Percentiles rank a stretch among this genome's conserved stretches.
Evolutionary conservation across 2,797 vertebrate genomes (phyloP).

Genomic region (Coracias cyanogaster): DNA sequence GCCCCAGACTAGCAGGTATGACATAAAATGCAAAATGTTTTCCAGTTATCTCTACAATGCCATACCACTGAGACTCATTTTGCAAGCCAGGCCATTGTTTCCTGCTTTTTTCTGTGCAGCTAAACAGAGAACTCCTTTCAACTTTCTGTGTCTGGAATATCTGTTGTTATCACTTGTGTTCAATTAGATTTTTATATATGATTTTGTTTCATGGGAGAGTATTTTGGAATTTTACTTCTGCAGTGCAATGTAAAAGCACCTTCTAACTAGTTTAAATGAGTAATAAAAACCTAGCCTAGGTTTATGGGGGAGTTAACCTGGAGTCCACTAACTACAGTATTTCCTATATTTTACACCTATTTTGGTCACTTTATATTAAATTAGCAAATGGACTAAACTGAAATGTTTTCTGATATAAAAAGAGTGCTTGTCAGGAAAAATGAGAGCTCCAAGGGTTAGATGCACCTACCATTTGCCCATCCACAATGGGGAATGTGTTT

Average conservation of each 20-base stretch:
- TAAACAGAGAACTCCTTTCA: not conserved
- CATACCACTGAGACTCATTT: not conserved
- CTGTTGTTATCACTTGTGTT: not conserved
- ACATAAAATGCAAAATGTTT: not conserved
- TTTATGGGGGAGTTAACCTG: not conserved
- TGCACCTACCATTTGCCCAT: slow-evolving; percentile 54
- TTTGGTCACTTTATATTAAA: not conserved
- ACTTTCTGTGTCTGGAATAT: not conserved
- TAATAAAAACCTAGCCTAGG: not conserved
- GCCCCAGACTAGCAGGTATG: not conserved
- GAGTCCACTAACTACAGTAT: not conserved
- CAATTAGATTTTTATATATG: not conserved
- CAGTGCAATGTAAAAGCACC: not conserved
- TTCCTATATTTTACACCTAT: slow-evolving; percentile 15
- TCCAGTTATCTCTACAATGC: not conserved
- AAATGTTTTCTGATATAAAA: slow-evolving; percentile 46
- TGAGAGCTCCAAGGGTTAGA: not conserved
- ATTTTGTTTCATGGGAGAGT: not conserved
- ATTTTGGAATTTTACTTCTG: not conserved
- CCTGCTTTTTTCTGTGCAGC: not conserved
- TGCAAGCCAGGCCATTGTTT: not conserved
- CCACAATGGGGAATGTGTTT: slow-evolving; percentile 74
- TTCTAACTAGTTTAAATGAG: not conserved
- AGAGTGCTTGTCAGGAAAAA: slow-evolving; percentile 34
- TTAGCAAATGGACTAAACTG: not conserved